Evolutionary conservation across 1,140 invertebrate species (phyloP).

Genomic region (Calycopis cecrops): DNA sequence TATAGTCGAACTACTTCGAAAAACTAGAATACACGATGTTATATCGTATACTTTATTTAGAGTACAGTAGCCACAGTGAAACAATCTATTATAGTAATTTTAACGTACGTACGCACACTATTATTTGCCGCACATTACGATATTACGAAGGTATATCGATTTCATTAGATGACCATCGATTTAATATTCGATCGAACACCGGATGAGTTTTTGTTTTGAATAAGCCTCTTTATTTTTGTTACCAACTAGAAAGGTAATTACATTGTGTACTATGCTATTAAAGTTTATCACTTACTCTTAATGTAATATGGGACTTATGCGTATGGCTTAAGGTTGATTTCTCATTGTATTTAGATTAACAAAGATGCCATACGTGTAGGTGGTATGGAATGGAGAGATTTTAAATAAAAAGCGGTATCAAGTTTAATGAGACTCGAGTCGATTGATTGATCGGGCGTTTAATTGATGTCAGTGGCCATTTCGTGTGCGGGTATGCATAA

Average conservation of each 20-base stretch:
- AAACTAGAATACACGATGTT: too few relatives aligned
- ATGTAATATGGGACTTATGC: constrained; percentile 20
- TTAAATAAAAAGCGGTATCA: constrained; percentile 47
- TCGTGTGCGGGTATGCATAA: constrained; percentile 23
- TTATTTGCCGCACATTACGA: constrained; percentile 47
- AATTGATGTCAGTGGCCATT: constrained; percentile 46
- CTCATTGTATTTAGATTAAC: constrained; percentile 1
- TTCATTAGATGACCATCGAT: constrained; percentile 56
- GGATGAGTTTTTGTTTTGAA: constrained; percentile 57
- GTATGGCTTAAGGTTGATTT: constrained; percentile 12
- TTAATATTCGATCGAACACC: constrained; percentile 51
- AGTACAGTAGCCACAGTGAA: constrained; percentile 13
- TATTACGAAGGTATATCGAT: constrained; percentile 50
- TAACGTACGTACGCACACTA: constrained; percentile 27
- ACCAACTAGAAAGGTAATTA: constrained; percentile 58
- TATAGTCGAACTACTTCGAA: too few relatives aligned
- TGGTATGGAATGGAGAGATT: constrained; percentile 43
- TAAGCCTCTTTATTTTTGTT: constrained; percentile 45
- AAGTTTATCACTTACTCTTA: constrained; percentile 11
- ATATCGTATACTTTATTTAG: neutral
- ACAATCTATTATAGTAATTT: constrained; percentile 57
- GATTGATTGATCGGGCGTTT: constrained; percentile 53
- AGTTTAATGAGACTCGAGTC: constrained; percentile 41
- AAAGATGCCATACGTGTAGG: constrained; percentile 37
- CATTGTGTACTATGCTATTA: constrained; percentile 41